Evolutionary conservation across 1,140 invertebrate species (phyloP).

Genomic region (Drosophila pectinifera): DNA sequence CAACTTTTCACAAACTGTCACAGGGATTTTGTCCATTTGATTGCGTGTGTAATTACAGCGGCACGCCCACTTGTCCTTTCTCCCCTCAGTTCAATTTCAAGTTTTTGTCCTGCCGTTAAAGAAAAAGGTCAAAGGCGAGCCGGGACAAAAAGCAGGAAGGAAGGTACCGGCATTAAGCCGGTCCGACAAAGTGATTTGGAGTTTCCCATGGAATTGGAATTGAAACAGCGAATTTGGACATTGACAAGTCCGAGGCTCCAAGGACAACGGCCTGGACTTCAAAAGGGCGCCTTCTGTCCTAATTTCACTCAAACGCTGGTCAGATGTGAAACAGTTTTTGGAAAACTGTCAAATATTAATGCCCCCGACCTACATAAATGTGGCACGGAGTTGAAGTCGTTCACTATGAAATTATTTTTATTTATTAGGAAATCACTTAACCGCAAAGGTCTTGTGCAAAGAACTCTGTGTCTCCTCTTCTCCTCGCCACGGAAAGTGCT

Average conservation of each 20-base stretch:
- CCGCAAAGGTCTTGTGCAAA: background rate
- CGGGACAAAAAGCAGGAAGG: conserved; percentile 11
- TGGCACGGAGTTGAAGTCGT: background rate
- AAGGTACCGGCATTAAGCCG: conserved; percentile 51
- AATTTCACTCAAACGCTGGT: background rate
- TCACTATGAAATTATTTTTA: background rate
- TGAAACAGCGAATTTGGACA: conserved; percentile 28
- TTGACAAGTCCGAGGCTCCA: conserved; percentile 26
- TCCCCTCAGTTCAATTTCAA: conserved; percentile 70
- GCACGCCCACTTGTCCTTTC: conserved; percentile 36
- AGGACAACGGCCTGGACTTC: conserved; percentile 1
- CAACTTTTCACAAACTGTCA: conserved; percentile 74
- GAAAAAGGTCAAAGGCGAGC: conserved; percentile 70
- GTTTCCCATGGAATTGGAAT: conserved; percentile 42
- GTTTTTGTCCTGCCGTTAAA: conserved; percentile 39
- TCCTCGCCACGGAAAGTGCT: conserved; percentile 2
- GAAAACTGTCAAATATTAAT: background rate
- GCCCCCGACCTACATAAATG: background rate
- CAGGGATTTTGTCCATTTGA: conserved; percentile 76
- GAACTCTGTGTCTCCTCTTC: background rate
- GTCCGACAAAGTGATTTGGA: conserved; percentile 50
- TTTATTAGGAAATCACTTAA: conserved; percentile 10
- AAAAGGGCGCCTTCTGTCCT: conserved; percentile 18
- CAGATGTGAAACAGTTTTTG: background rate
- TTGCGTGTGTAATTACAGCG: conserved; percentile 73